Conservation (phyloP, 64 coral and sea anemone genomes). For the Trachythela sp. region DNA sequence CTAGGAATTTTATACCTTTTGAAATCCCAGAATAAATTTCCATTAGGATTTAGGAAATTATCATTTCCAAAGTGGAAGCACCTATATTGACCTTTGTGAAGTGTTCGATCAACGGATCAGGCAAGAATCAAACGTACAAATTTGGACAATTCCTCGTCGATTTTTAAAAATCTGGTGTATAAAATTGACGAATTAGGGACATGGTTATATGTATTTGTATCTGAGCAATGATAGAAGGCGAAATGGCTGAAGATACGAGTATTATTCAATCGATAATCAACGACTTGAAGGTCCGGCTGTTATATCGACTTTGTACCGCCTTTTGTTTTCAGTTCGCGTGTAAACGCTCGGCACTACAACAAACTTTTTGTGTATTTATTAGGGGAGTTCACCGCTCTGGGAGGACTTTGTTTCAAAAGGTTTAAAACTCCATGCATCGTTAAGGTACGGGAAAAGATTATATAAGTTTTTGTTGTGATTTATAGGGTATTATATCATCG, state of each 20-base stretch:
- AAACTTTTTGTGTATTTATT: background rate
- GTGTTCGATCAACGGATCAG: background rate
- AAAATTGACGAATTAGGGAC: background rate
- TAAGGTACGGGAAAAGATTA: background rate
- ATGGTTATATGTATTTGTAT: background rate
- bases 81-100: background rate
- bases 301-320: background rate
- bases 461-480: background rate
- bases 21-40: background rate
- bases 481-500: background rate
- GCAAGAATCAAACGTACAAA: background rate
- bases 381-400: conserved; percentile 15
- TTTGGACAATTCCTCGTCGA: background rate
- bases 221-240: background rate
- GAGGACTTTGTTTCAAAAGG: conserved; percentile 24
- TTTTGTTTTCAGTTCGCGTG: background rate
- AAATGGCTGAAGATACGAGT: conserved; percentile 20
- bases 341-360: background rate
- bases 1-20: too few species aligned
- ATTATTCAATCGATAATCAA: conserved; percentile 13
- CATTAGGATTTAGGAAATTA: background rate
- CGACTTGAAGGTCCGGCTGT: background rate
- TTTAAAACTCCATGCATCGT: conserved; percentile 17
- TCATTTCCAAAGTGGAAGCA: background rate
- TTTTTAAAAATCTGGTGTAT: background rate